phyloP scores from a whole-genome alignment of 2,888 invertebrate genomes.

The Diplolepis rosae region DNA sequence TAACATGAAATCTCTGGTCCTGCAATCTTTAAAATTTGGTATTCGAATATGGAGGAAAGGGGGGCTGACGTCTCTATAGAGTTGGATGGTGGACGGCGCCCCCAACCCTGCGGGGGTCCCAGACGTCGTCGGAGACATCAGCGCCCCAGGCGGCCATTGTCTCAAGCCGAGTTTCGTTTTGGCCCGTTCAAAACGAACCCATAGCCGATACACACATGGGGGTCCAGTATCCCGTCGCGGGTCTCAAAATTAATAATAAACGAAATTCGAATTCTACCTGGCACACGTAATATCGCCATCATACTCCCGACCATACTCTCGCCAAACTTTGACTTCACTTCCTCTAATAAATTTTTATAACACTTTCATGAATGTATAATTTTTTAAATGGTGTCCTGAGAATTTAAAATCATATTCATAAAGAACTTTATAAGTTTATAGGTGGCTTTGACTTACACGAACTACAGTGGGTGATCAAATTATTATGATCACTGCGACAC shows the following conservation, averaged over 20 bases:
- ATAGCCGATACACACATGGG: slow-evolving; percentile 63
- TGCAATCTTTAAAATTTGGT: background rate
- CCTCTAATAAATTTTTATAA: slow-evolving; percentile 6
- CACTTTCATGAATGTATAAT: background rate
- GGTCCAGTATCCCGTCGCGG: slow-evolving; percentile 63
- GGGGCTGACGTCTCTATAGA: slow-evolving; percentile 55
- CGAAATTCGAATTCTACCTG: slow-evolving; percentile 44
- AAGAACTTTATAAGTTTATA: too few species aligned
- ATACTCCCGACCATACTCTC: background rate
- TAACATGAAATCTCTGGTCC: background rate
- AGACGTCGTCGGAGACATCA: slow-evolving; percentile 71
- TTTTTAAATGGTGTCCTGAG: background rate
- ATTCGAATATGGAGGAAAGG: background rate
- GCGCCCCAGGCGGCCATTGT: slow-evolving; percentile 71
- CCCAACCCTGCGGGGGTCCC: slow-evolving; percentile 63
- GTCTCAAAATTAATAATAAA: slow-evolving; percentile 64
- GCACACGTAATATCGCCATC: background rate
- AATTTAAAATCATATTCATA: background rate
- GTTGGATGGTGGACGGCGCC: slow-evolving; percentile 51
- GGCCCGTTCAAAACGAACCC: slow-evolving; percentile 48
- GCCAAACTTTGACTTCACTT: background rate
- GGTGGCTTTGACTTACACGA: too few species aligned
- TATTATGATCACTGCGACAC: too few species aligned
- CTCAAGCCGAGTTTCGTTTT: slow-evolving; percentile 60
- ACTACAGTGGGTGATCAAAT: too few species aligned